Conservation (phyloP, 2,797 vertebrate species). For the Acanthiza pusilla region DNA sequence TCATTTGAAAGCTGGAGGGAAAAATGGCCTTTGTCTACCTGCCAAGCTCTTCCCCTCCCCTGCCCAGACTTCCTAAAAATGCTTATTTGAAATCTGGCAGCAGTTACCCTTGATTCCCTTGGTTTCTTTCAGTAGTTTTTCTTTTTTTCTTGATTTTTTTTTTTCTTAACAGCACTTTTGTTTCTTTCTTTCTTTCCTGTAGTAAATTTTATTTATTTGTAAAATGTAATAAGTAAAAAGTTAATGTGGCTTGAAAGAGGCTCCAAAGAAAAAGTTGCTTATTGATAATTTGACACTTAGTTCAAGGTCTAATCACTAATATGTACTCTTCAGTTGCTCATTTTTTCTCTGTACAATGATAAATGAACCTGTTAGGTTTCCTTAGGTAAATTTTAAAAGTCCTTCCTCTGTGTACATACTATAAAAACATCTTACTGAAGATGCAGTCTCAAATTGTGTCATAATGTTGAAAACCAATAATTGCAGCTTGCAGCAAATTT, state of each 20-base stretch:
- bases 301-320: not conserved
- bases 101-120: slow-evolving; percentile 18
- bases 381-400: not conserved
- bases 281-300: not conserved
- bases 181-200: not conserved
- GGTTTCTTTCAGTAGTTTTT: not conserved
- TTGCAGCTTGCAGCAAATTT: not conserved
- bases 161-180: not conserved
- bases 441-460: not conserved
- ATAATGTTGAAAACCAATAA: not conserved
- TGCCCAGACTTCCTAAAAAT: slow-evolving; percentile 26
- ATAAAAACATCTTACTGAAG: not conserved
- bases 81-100: slow-evolving; percentile 30
- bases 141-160: not conserved
- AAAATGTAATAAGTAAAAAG: not conserved
- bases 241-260: not conserved
- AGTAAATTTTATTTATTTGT: not conserved
- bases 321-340: not conserved
- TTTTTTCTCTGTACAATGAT: not conserved
- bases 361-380: not conserved
- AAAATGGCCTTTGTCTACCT: slow-evolving; percentile 56
- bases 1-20: slow-evolving; percentile 55
- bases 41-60: not conserved
- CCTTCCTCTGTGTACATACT: not conserved
- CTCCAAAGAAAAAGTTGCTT: not conserved